Evolutionary conservation across 2,113 vertebrate species (phyloP).

Genomic region (Ceyx cyanopectus): DNA sequence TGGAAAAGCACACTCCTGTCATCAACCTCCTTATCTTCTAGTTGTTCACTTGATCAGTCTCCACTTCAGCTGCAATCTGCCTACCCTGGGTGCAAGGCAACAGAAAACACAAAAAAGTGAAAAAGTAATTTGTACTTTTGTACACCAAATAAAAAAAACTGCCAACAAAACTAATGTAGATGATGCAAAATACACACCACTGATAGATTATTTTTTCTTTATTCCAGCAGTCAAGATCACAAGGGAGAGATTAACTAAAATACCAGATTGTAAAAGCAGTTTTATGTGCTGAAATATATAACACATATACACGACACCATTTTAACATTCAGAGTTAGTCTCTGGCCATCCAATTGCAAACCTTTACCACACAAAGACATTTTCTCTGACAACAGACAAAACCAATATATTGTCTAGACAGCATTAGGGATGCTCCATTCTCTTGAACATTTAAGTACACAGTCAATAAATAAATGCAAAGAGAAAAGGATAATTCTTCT

Average conservation of each 20-base stretch:
- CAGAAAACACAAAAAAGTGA: not conserved
- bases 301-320: not conserved
- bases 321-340: not conserved
- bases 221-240: not conserved
- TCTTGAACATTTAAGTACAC: not conserved
- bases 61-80: not conserved
- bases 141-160: not conserved
- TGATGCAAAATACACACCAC: not conserved
- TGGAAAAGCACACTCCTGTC: not conserved
- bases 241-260: slow-evolving; percentile 3
- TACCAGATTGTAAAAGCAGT: not conserved
- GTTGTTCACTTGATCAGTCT: not conserved
- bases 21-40: not conserved
- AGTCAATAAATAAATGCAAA: not conserved
- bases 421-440: not conserved
- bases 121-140: not conserved
- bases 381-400: slow-evolving; percentile 37
- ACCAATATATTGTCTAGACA: slow-evolving; percentile 49
- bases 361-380: not conserved
- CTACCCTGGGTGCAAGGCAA: not conserved
- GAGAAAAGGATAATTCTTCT: not conserved
- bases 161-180: not conserved
- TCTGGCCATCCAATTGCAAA: not conserved
- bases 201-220: not conserved
- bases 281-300: not conserved